Percentiles rank a stretch among this genome's conserved stretches.
phyloP scores from a whole-genome alignment of 2,113 vertebrate genomes.

The Centropristis striata region DNA sequence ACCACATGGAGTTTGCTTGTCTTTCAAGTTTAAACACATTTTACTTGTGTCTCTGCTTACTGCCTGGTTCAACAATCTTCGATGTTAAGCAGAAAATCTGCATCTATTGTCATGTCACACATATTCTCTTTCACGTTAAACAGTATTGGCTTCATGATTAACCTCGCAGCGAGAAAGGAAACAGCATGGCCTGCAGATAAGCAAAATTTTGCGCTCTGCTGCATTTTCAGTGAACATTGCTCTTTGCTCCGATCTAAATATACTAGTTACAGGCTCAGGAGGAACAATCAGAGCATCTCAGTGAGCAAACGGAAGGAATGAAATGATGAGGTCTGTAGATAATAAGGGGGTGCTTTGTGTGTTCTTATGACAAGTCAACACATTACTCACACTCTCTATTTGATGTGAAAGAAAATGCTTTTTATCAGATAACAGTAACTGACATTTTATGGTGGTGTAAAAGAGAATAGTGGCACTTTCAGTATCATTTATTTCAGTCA shows the following conservation, averaged over 20 bases:
- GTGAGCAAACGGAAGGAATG: constrained; percentile 12
- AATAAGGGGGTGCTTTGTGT: constrained; percentile 1
- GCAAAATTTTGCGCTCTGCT: constrained; percentile 17
- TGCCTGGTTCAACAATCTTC: constrained; percentile 6
- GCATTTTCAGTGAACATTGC: constrained; percentile 50
- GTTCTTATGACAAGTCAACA: background rate
- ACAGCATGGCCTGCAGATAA: constrained; percentile 19
- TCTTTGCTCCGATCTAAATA: constrained; percentile 55
- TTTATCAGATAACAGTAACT: constrained; percentile 14
- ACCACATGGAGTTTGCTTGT: background rate
- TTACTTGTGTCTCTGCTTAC: background rate
- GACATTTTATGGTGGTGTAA: constrained; percentile 12
- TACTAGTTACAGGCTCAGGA: constrained; percentile 19
- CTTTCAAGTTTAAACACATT: constrained; percentile 10
- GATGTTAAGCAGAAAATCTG: background rate
- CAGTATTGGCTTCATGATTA: constrained; percentile 44
- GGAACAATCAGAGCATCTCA: constrained; percentile 16
- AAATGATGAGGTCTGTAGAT: background rate
- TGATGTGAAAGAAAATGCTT: background rate
- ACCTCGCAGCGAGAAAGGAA: constrained; percentile 34
- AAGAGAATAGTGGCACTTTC: background rate
- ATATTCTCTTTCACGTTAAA: background rate
- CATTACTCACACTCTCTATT: background rate
- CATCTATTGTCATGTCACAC: background rate
- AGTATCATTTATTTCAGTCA: background rate